Base-by-base conservation (phyloP, 2,888 invertebrate genomes). In the Lutraria lutraria region DNA sequence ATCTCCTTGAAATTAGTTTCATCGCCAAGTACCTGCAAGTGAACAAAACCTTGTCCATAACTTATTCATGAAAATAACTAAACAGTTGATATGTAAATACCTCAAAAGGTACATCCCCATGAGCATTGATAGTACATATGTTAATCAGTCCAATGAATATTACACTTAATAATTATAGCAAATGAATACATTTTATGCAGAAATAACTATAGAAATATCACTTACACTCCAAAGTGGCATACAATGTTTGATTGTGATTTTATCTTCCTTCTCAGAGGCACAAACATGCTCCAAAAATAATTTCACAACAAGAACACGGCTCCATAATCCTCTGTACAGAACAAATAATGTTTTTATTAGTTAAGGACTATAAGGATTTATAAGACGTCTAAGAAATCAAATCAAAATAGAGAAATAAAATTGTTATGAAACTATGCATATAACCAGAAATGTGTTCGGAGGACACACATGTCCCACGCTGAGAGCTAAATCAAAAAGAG, bases 281-380 rank as follows among this genome's bases (percentile, higher is more conserved):
- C 94, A 94, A 43, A 94, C 93, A 90, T 93, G 93, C 83, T 95
- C 94, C 29, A 95, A 86, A 89, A 95, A 95, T 81, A 95, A 87
- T 81, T 94, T 93, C 86, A 95, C 87, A 4, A 93, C 91, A 63
- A 79, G 93, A 86, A 56, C 90, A 94, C 83, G 60, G 25, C 83
- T 83, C 83, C 83, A 83, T 83, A 83, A 52, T n/a, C 63, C 63
- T 43, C 83, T 82, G 29, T 94, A 94, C 94, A 25, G 88, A 34
- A 72, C 25, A 29, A 29, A 29, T 29, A 29, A 72, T 15, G 21
- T 3, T 56, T 21, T n/a, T n/a, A 54, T 13, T 56, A 56, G 21
- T 56, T 21, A 56, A 56, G 3, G 3, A 3, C 56, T 12, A 6
- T 3, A 6, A 56, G 12, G 12, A 3, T 8, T 56, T 56, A 56